A percentile compares a stretch with the other conserved stretches of the same genome.
Conservation (phyloP, 35 echinoderm and acorn worm genomes). For the Amphiura filiformis region DNA sequence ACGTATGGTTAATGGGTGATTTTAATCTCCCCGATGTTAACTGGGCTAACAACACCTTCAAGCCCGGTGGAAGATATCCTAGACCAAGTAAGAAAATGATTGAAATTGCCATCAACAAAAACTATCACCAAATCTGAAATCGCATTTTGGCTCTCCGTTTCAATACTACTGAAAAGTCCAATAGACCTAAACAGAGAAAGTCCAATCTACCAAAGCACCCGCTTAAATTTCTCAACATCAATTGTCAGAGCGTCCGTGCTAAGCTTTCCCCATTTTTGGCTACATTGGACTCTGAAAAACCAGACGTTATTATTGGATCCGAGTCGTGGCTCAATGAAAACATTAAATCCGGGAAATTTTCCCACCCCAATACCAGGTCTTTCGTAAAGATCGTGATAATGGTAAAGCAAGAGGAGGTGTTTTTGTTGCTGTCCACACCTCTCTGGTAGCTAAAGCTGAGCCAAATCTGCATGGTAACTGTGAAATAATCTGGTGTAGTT, state of each 20-base stretch:
- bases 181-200: background rate
- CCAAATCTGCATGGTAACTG: slow-evolving; percentile 15
- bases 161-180: background rate
- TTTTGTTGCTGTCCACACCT: slow-evolving; percentile 38
- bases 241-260: slow-evolving; percentile 50
- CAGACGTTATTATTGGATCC: slow-evolving; percentile 53
- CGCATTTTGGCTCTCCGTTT: too few relatives aligned
- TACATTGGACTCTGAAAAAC: slow-evolving; percentile 14
- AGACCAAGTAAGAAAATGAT: slow-evolving; percentile 64
- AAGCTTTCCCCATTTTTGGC: slow-evolving; percentile 32
- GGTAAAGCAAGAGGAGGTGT: slow-evolving; percentile 35
- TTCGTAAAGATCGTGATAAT: slow-evolving; percentile 39
- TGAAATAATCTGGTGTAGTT: slow-evolving; percentile 50
- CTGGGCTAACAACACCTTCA: slow-evolving; percentile 50
- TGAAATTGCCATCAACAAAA: slow-evolving; percentile 23
- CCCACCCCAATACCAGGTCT: slow-evolving; percentile 32
- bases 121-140: background rate
- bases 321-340: slow-evolving; percentile 50
- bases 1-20: slow-evolving; percentile 66
- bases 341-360: slow-evolving; percentile 49
- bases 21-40: slow-evolving; percentile 74
- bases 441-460: background rate
- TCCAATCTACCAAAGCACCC: too few relatives aligned
- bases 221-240: slow-evolving; percentile 40
- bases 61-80: slow-evolving; percentile 54